phyloP scores from a whole-genome alignment of 2,888 invertebrate genomes.

The Orthosia cruda region DNA sequence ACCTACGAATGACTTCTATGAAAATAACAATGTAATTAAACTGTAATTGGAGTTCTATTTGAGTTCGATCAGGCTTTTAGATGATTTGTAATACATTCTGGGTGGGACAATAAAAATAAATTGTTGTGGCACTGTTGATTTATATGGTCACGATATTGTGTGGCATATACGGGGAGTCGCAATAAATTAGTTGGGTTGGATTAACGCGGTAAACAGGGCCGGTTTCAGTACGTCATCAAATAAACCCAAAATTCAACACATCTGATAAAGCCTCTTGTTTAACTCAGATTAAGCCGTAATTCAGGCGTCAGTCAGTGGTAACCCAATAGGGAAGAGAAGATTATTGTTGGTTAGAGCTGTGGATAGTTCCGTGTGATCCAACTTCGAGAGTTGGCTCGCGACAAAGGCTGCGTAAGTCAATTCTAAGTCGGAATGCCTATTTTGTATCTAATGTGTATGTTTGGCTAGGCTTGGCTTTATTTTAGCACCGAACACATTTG shows the following conservation, averaged over 20 bases:
- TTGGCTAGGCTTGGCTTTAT: too few species aligned
- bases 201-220: constrained; percentile 24
- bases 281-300: constrained; percentile 34
- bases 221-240: constrained; percentile 23
- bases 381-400: neutral
- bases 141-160: constrained; percentile 9
- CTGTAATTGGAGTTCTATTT: neutral
- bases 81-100: neutral
- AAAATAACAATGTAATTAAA: neutral
- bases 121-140: neutral
- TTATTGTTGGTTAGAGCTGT: constrained; percentile 19
- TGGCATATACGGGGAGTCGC: neutral
- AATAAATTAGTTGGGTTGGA: constrained; percentile 22
- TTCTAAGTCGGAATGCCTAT: constrained; percentile 9
- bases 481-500: too few species aligned
- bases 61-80: neutral
- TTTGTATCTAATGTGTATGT: too few species aligned
- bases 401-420: neutral
- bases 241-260: constrained; percentile 29
- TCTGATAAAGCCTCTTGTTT: constrained; percentile 16
- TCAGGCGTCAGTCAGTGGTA: neutral
- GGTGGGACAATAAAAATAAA: neutral
- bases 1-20: neutral
- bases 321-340: constrained; percentile 4
- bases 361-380: constrained; percentile 8